These are phyloP conservation scores for Ophion ellenae DNA, from an alignment of 2,888 invertebrate species.

Conservation along the genomic window DNA sequence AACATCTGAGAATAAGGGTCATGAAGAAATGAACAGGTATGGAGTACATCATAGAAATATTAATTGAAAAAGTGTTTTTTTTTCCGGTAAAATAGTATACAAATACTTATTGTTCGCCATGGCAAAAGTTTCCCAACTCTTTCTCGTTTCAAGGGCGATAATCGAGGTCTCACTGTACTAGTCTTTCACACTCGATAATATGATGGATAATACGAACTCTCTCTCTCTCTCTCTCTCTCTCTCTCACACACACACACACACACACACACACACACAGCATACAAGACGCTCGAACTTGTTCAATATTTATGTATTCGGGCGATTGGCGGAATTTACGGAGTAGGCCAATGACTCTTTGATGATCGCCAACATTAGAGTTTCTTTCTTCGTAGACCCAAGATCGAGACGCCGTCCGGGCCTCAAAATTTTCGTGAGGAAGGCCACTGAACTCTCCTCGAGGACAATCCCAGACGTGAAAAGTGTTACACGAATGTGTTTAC, in stretches of 20 bases:
- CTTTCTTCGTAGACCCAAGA: neutral
- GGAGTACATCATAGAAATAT: too few species aligned
- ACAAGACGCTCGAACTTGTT: neutral
- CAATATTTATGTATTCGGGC: slow-evolving; percentile 32
- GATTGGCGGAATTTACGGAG: neutral
- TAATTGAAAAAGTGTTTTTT: too few species aligned
- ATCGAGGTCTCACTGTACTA: neutral
- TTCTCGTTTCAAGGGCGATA: neutral
- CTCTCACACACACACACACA: too few species aligned
- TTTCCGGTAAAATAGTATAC: too few species aligned
- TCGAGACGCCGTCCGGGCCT: neutral
- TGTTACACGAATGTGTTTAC: slow-evolving; percentile 50
- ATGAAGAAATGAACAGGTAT: too few species aligned
- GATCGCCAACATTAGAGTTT: slow-evolving; percentile 3
- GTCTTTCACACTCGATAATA: neutral
- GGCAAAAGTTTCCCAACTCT: too few species aligned
- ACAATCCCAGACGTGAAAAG: slow-evolving; percentile 22
- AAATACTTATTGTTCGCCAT: too few species aligned
- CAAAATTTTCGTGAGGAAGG: slow-evolving; percentile 12
- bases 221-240: neutral
- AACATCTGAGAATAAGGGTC: too few species aligned
- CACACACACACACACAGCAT: too few species aligned
- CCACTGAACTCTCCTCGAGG: slow-evolving; percentile 30
- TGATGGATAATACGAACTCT: slow-evolving; percentile 30
- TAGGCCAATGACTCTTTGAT: slow-evolving; percentile 40